Percentiles rank a stretch among this genome's conserved stretches.
Conservation (phyloP, 2,113 vertebrate species). For the Dascyllus trimaculatus region DNA sequence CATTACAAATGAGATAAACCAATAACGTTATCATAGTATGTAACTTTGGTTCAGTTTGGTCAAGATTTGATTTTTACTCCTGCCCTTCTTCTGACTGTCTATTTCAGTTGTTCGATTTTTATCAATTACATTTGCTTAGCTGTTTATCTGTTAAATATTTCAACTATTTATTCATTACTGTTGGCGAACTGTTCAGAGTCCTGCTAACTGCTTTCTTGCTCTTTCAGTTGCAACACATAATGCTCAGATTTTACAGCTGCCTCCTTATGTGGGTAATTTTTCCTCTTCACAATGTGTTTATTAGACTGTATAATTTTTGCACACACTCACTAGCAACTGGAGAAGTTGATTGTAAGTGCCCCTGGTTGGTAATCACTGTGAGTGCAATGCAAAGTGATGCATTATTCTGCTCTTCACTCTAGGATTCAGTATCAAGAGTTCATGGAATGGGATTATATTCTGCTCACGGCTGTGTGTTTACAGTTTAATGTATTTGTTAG, state of each 20-base stretch:
- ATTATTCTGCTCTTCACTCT: constrained; percentile 26
- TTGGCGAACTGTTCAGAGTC: too few species aligned
- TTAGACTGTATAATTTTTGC: neutral
- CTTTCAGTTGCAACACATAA: too few species aligned
- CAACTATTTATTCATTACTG: too few species aligned
- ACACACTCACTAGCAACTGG: neutral
- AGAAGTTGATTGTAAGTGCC: neutral
- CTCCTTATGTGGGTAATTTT: too few species aligned
- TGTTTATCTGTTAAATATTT: too few species aligned
- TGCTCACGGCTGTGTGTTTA: constrained; percentile 13
- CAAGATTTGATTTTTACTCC: too few species aligned
- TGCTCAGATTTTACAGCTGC: too few species aligned
- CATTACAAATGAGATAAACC: neutral
- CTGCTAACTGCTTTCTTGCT: too few species aligned
- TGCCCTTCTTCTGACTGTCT: too few species aligned
- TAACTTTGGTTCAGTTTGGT: neutral
- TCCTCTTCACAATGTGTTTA: too few species aligned
- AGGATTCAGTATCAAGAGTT: constrained; percentile 46
- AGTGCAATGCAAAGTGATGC: neutral
- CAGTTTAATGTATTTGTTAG: constrained; percentile 32
- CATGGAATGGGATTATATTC: constrained; percentile 51
- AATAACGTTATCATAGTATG: neutral
- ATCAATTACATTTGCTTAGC: too few species aligned
- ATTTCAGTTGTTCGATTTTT: too few species aligned
- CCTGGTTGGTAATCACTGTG: neutral